A percentile compares a stretch with the other conserved stretches of the same genome.
These are phyloP conservation scores for Chloropsis cyanopogon DNA, from an alignment of 2,113 vertebrate genomes.

Conservation along the genomic window DNA sequence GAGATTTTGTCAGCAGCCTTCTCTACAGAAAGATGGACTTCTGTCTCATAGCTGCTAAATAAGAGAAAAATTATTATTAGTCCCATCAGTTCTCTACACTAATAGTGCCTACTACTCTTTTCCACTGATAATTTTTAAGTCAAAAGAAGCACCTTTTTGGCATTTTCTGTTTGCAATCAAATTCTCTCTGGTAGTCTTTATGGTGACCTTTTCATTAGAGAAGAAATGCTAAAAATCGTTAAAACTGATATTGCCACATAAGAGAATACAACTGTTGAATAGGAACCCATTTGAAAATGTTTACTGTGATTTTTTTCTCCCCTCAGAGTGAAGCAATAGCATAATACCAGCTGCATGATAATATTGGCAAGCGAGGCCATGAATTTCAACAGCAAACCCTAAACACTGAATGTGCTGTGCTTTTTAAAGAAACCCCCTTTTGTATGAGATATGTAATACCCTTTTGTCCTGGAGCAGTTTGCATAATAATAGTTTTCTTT, in stretches of 20 bases:
- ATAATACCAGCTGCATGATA: conserved; percentile 65
- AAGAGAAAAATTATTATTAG: neutral
- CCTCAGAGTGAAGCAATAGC: neutral
- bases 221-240: conserved; percentile 28
- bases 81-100: neutral
- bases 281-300: conserved; percentile 43
- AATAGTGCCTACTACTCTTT: neutral
- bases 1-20: neutral
- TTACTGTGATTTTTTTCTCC: conserved; percentile 47
- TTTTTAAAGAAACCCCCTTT: conserved; percentile 78
- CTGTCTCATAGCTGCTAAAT: neutral
- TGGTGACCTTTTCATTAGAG: conserved; percentile 17
- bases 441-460: conserved; percentile 79
- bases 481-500: conserved; percentile 85
- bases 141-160: neutral
- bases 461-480: conserved; percentile 79
- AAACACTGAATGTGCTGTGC: conserved; percentile 71
- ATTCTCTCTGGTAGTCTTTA: neutral
- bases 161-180: neutral
- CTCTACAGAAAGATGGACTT: neutral
- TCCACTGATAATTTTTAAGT: neutral
- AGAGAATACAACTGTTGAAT: conserved; percentile 40
- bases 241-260: conserved; percentile 18
- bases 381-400: conserved; percentile 68
- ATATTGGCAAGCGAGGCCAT: conserved; percentile 64